These are phyloP conservation scores for Nasua narica DNA, from an alignment of 2,797 vertebrate genomes.

Conservation along the genomic window DNA sequence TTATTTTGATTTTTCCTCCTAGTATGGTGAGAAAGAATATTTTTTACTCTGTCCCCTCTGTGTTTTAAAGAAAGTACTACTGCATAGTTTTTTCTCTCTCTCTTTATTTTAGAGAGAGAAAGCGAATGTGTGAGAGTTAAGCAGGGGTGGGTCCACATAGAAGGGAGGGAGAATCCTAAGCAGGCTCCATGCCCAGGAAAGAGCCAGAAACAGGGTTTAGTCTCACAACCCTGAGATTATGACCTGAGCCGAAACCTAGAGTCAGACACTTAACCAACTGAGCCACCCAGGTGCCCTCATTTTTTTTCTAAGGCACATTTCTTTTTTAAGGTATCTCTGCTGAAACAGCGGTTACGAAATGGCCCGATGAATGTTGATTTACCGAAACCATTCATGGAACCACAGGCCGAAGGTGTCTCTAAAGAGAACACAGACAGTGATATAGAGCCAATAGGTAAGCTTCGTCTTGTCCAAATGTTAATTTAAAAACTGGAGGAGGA, in stretches of 20 bases:
- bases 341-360: constrained; percentile 90
- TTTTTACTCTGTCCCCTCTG: background rate
- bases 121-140: background rate
- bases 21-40: background rate
- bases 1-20: background rate
- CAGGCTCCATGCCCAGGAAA: background rate
- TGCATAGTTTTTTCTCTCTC: too few species aligned
- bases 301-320: background rate
- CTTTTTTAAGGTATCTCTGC: constrained; percentile 89
- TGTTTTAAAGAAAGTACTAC: constrained; percentile 21
- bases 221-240: background rate
- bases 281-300: background rate
- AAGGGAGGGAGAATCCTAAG: background rate
- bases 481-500: background rate
- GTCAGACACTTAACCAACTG: background rate
- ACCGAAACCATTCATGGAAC: constrained; percentile 70
- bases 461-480: background rate
- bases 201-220: background rate
- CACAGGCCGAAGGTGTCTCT: constrained; percentile 78
- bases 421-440: constrained; percentile 78
- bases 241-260: background rate
- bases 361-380: constrained; percentile 76
- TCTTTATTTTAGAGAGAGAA: background rate
- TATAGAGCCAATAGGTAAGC: constrained; percentile 66
- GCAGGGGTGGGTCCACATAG: background rate